Base-by-base conservation (phyloP, 2,888 invertebrate species). In the Drosophila nigricruria region DNA sequence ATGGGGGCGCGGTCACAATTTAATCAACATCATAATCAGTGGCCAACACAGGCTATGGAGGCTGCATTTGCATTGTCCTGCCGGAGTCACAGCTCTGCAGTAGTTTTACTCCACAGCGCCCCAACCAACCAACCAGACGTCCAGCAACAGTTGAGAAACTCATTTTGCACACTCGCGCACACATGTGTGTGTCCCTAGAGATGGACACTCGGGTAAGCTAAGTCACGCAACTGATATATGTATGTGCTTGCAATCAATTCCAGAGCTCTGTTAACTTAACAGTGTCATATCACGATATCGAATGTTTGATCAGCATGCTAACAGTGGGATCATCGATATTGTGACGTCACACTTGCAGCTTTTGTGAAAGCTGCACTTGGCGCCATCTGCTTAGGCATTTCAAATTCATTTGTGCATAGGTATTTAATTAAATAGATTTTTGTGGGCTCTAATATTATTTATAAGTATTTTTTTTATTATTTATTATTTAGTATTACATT, bases 21-120 rank as follows among this genome's bases (percentile, higher is more conserved):
- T 82, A 88, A 86, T 88, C 86, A 85, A 85, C 82, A 66, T 87
- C 82, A 88, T 85, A 85, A 85, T 85, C 81, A 85, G 81, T 77
- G 70, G 69, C 34, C 82, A 67, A 66, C 73, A n/a, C 49, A 18
- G 67, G 50, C 45, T 14, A 36, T 45, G 43, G 60, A n/a, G 57
- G 14, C 18, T 54, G 47, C 62, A 77, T 67, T 49, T 75, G 70
- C 86, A 82, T 82, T 82, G 87, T 86, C 86, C 78, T 70, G 69
- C 71, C 62, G 66, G 53, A 69, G 47, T 54, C 63, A 23, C 42
- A 49, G 57, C 62, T 25, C 56, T 47, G 56, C 42, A 57, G 64
- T 75, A 75, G 83, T 62, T 77, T 56, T 49, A 60, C 59, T 59
- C 52, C 53, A 25, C 40, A 10, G 40, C 38, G 47, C 52, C 47